Evolutionary conservation across 2,888 invertebrate species (phyloP).

Genomic region (Sinohyriopsis cumingii): DNA sequence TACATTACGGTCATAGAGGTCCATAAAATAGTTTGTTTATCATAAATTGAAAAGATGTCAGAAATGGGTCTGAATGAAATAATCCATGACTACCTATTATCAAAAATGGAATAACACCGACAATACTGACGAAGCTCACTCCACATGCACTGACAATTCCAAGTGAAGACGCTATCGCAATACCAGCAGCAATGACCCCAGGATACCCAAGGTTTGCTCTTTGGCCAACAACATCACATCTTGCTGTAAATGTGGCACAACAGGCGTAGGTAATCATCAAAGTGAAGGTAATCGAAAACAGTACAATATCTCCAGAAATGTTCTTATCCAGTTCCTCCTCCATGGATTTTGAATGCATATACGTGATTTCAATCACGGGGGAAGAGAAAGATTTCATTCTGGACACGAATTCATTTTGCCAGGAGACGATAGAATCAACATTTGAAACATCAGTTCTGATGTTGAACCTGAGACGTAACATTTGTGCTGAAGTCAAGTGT

Average conservation of each 20-base stretch:
- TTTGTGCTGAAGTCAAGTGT: constrained; percentile 10
- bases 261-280: constrained; percentile 41
- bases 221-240: constrained; percentile 22
- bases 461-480: constrained; percentile 16
- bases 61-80: too few relatives aligned
- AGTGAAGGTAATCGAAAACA: constrained; percentile 36
- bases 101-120: constrained; percentile 56
- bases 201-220: constrained; percentile 29
- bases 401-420: constrained; percentile 15
- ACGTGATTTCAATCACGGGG: constrained; percentile 16
- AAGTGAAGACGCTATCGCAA: constrained; percentile 47
- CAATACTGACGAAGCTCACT: constrained; percentile 49
- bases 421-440: background rate
- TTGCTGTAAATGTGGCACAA: constrained; percentile 4
- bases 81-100: constrained; percentile 44
- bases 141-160: constrained; percentile 41
- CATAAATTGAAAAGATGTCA: too few relatives aligned
- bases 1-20: too few relatives aligned
- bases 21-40: too few relatives aligned
- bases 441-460: constrained; percentile 12
- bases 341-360: constrained; percentile 24
- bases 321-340: constrained; percentile 36
- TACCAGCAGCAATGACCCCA: constrained; percentile 41
- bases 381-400: constrained; percentile 12
- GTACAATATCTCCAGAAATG: constrained; percentile 24